Base-by-base conservation (phyloP, 2,113 vertebrate genomes). In the Psittacara wagleri region DNA sequence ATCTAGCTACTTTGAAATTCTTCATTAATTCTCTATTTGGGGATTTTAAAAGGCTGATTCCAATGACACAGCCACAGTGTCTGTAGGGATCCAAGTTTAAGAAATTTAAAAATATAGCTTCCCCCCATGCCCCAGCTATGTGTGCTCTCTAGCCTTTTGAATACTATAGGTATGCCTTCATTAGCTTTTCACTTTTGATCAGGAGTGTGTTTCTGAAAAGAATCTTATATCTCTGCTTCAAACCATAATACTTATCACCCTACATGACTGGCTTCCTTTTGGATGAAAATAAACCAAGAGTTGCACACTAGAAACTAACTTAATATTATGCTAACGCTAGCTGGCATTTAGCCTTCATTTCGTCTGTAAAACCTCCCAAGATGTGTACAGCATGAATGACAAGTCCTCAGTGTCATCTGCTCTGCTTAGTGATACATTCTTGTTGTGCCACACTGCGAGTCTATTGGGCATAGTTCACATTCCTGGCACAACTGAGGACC, bases 11-110 rank as follows among this genome's bases (percentile, higher is more conserved):
- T 80, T 86, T 94, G 63, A 94, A 95, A 96, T 94, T 83, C 54
- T 95, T 95, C 96, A 90, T 88, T 96, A 90, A 88, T 78, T 90
- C 43, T 90, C 90, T 94, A 16, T 93, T 96, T 92, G 55, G 73
- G 75, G 75, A 78, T 94, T 95, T 90, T 78, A 83, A 78, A 87
- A 77, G 73, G 59, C 25, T 92, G 83, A 74, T 81, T 70, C 37
- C 87, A 57, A 66, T 61, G 44, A 57, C 35, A 79, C 11, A 83
- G 54, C 14, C 29, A 48, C 20, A 69, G 7, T 0, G 2, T 83
- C 86, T 83, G 5, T 80, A 24, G 72, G 37, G 49, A 94, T 70
- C 5, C 7, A 76, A 83, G 17, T 92, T 95, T 63, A 72, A 83
- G 62, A 79, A 29, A 82, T 62, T 75, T 82, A 14, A 90, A 91